These are phyloP conservation scores for Sula dactylatra DNA, from an alignment of 2,113 vertebrate genomes.

Conservation along the genomic window DNA sequence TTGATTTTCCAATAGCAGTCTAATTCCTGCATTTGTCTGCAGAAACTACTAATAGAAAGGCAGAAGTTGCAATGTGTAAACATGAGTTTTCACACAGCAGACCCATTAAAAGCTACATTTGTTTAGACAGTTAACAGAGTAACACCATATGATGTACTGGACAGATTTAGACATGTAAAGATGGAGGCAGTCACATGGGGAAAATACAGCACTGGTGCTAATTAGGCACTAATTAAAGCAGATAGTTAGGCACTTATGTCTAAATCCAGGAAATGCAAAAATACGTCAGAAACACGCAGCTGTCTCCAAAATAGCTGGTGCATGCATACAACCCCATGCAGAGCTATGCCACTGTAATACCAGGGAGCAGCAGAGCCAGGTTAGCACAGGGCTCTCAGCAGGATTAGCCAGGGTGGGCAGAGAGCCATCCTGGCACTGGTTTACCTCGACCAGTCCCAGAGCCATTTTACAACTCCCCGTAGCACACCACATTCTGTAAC, in stretches of 20 bases:
- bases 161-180: neutral
- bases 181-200: neutral
- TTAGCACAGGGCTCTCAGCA: neutral
- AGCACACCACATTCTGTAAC: neutral
- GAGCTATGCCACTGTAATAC: neutral
- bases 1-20: neutral
- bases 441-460: neutral
- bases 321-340: neutral
- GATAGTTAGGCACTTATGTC: neutral
- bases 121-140: conserved; percentile 18
- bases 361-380: neutral
- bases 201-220: neutral
- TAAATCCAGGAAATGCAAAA: neutral
- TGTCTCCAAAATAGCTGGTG: neutral
- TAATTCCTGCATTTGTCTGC: neutral
- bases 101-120: neutral
- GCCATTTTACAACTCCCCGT: neutral
- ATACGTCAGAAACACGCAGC: neutral
- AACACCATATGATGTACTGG: neutral
- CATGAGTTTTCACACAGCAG: neutral
- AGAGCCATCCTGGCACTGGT: neutral
- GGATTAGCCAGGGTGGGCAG: neutral
- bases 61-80: neutral
- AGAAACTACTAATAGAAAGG: neutral
- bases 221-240: neutral